A percentile compares a stretch with the other conserved stretches of the same genome.
Conservation (phyloP, 2,888 invertebrate species). For the Drosophila quinaria region DNA sequence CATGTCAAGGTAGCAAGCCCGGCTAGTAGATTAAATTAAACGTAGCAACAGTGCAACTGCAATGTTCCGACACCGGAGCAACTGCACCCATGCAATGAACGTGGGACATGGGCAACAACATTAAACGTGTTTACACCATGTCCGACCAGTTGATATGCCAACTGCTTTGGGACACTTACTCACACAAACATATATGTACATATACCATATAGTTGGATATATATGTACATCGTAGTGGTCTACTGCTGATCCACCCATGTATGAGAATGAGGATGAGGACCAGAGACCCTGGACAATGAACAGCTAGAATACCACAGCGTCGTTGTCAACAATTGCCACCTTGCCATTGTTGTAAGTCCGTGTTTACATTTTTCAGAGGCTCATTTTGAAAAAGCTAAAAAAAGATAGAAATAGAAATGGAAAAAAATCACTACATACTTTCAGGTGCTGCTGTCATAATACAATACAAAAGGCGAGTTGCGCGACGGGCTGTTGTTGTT, state of each 20-base stretch:
- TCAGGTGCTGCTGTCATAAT: constrained; percentile 77
- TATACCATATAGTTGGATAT: not conserved
- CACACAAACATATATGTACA: constrained; percentile 14
- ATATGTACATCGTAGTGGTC: constrained; percentile 13
- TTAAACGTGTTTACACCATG: constrained; percentile 81
- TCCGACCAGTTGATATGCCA: constrained; percentile 80
- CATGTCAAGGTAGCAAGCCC: constrained; percentile 78
- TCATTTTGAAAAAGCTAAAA: not conserved
- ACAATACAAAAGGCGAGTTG: constrained; percentile 46
- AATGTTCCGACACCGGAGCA: constrained; percentile 14
- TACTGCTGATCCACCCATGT: constrained; percentile 29
- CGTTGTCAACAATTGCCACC: constrained; percentile 62
- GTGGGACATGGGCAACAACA: constrained; percentile 61
- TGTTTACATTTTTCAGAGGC: constrained; percentile 64
- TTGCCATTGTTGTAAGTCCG: constrained; percentile 64
- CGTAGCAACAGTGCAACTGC: constrained; percentile 58
- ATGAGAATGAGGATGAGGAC: not conserved
- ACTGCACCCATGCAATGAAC: constrained; percentile 38
- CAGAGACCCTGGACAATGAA: constrained; percentile 67
- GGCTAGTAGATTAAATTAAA: constrained; percentile 81
- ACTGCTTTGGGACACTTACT: constrained; percentile 44
- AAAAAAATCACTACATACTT: constrained; percentile 71
- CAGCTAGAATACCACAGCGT: constrained; percentile 74
- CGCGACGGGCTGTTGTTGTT: constrained; percentile 5
- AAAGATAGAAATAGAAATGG: not conserved